Base-by-base conservation (phyloP, 2,113 vertebrate species). In the Actinemys pallida region DNA sequence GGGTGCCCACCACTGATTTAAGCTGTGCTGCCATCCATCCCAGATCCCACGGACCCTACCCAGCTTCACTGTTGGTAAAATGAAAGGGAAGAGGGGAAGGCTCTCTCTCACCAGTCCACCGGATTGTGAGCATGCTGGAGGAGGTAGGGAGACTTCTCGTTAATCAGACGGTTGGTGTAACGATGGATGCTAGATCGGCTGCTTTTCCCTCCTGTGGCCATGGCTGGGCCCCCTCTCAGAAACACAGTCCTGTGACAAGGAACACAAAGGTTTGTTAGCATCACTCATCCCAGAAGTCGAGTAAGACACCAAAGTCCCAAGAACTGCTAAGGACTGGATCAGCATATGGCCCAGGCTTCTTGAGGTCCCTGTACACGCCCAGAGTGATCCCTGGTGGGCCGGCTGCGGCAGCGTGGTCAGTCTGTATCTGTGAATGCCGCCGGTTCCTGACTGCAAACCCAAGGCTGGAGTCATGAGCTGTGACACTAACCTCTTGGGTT, bases 71-170 rank as follows among this genome's bases (percentile, higher is more conserved):
- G 42, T 12, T 11, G 39, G 22, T 14, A 49, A 29, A 89, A 25
- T 17, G 45, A n/a, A 29, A 49, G 27, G 20, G 50, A 50, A 10
- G 52, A 22, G 24, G 11, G 4, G 22, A 85, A n/a, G 6, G 1
- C 4, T 24, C 0, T 0, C 27, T 59, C 98, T 99, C 97, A 99
- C 99, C 99, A 99, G 90, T 99, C 99, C 72, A 99, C 99, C 0
- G 99, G 99, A 95, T 99, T 99, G 97, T 99, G 98, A n/a, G 99
- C 99, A 4, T 99, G 99, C 59, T 99, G 99, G 11, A 99, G 98
- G 19, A 99, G 98, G 88, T 99, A 99, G 0, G 99, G 99, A 4
- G 99, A 99, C 95, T 98, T 99, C 97, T 99, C 99, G 0, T 98
- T 96, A 83, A 98, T 97, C 94, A 99, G 96, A 80, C 99, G 98